Evolutionary conservation across 2,113 vertebrate genomes (phyloP), one percentile per base, ranked within the genome.

Genomic region (Pao palembangensis): DNA sequence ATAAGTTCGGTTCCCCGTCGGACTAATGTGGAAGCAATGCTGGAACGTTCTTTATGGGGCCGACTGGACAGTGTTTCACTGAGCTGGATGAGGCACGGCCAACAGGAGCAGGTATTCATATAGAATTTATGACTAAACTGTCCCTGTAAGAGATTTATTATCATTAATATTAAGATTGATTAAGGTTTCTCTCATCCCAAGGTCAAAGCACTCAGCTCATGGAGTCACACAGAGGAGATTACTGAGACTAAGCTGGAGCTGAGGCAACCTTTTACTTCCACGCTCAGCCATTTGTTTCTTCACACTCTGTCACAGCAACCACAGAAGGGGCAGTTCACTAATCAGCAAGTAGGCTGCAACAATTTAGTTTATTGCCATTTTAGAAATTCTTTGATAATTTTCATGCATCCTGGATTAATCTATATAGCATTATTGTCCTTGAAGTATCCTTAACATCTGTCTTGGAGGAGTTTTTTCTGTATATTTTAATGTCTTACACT

Each of bases 231-330:
- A 5, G 88, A 70, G 58, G 85, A 83, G 13, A 23, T 18, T 1
- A 76, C 55, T 2, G 85, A 81, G 44, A 90, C 85, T 62, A 77
- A n/a, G 55, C 60, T 89, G 52, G 69, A 82, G n/a, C 28, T 92
- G 49, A 75, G 68, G 5, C 92, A 94, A 49, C 91, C 91, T 0
- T 92, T 93, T 69, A 88, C 82, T 42, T 80, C 87, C 14, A 61
- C 80, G 0, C 69, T 93, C 66, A 76, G 68, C 8, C 88, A 82
- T 11, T 19, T 93, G 3, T 88, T 90, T 15, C 52, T 94, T 19
- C 80, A 73, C 50, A 80, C 69, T 0, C 57, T 90, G 18, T 83
- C 90, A 2, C 81, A 88, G 53, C 72, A 25, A 28, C 69, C 65
- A 1, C 53, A 38, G 48, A 82, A 58, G 42, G 82, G 76, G 10